Evolutionary conservation across 1,140 invertebrate species (phyloP).

Genomic region (Phocides pigmalion): DNA sequence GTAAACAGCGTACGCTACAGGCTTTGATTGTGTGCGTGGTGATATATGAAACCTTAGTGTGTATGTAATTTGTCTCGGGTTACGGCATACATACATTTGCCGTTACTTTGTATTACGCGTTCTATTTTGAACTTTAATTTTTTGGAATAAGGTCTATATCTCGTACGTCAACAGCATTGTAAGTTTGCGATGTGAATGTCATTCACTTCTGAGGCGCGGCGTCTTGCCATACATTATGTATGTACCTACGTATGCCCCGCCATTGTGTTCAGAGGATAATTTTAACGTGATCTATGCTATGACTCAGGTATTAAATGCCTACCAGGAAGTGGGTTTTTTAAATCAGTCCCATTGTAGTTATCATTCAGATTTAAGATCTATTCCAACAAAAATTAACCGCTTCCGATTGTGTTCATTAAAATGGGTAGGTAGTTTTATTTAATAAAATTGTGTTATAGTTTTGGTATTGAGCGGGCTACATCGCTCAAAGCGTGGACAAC

Average conservation of each 20-base stretch:
- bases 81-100: constrained; percentile 42
- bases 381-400: constrained; percentile 16
- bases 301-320: constrained; percentile 35
- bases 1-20: constrained; percentile 27
- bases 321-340: constrained; percentile 46
- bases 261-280: constrained; percentile 37
- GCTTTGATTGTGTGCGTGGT: constrained; percentile 47
- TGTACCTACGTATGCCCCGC: constrained; percentile 21
- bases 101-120: neutral
- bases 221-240: constrained; percentile 42
- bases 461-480: neutral
- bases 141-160: constrained; percentile 21
- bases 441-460: neutral
- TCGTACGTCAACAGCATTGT: neutral
- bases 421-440: neutral
- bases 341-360: constrained; percentile 35
- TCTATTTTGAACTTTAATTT: constrained; percentile 45
- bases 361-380: neutral
- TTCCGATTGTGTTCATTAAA: constrained; percentile 16
- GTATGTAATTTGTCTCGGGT: constrained; percentile 56
- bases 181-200: constrained; percentile 33
- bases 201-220: constrained; percentile 47
- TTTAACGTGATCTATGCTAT: constrained; percentile 45
- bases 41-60: constrained; percentile 53
- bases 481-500: neutral